Conservation (phyloP, 2,113 vertebrate species). For the Rattus rattus region DNA sequence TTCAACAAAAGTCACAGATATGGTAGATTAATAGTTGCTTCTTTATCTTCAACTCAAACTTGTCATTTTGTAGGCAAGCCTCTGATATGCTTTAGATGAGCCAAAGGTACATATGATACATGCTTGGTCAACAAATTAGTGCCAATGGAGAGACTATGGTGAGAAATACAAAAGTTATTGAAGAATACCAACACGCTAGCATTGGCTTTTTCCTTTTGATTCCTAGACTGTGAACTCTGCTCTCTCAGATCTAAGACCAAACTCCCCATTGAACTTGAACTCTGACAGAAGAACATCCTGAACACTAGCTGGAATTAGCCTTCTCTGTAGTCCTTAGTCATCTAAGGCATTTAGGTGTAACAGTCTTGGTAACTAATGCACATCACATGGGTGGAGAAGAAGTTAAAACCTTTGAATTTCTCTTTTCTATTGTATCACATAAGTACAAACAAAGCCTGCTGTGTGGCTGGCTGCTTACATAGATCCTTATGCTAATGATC, state of each 20-base stretch:
- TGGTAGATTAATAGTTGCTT: background rate
- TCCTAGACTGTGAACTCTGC: background rate
- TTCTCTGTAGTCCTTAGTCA: background rate
- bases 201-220: background rate
- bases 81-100: background rate
- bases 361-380: background rate
- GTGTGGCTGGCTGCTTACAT: background rate
- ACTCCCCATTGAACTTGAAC: background rate
- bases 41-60: background rate
- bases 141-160: no score
- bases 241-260: background rate
- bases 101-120: background rate
- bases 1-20: background rate
- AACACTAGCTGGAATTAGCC: background rate
- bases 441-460: background rate
- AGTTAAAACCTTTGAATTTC: background rate
- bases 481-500: constrained; percentile 44
- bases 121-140: no score
- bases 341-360: background rate
- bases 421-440: background rate
- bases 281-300: background rate
- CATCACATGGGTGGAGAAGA: background rate
- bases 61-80: background rate
- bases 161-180: no score
- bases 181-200: accelerated